phyloP scores from a whole-genome alignment of 2,888 invertebrate genomes.

The Pterostichus niger region DNA sequence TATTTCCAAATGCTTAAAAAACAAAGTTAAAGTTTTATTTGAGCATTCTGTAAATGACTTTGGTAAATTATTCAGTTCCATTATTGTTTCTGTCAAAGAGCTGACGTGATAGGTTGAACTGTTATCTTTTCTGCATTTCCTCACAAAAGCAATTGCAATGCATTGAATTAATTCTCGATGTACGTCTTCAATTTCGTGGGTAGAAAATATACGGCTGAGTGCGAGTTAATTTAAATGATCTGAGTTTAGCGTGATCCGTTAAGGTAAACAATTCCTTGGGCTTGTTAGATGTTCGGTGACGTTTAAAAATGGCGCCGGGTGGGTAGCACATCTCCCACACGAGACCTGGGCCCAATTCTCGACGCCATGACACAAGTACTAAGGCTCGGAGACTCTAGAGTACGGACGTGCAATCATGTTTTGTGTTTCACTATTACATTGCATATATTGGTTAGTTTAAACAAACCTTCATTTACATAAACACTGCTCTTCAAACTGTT shows the following conservation, averaged over 20 bases:
- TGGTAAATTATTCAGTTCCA: no score
- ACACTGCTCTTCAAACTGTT: conserved; percentile 63
- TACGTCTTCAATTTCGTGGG: conserved; percentile 19
- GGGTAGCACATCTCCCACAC: conserved; percentile 51
- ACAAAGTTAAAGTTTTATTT: no score
- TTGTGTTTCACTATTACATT: conserved; percentile 64
- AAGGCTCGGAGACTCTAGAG: neutral
- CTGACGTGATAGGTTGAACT: neutral
- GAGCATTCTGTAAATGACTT: no score
- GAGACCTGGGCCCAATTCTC: conserved; percentile 17
- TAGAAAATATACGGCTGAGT: neutral
- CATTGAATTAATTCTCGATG: neutral
- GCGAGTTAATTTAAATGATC: conserved; percentile 58
- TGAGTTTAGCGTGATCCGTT: conserved; percentile 31
- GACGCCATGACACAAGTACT: neutral
- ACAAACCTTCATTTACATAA: conserved; percentile 61
- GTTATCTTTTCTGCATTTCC: neutral
- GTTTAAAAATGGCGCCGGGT: conserved; percentile 52
- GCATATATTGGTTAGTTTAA: conserved; percentile 65
- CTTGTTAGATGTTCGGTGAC: conserved; percentile 54
- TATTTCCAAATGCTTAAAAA: no score
- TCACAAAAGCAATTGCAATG: neutral
- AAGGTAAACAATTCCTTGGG: conserved; percentile 53
- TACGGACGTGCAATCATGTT: conserved; percentile 36
- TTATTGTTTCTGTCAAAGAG: neutral